phyloP scores from a whole-genome alignment of 1,140 invertebrate genomes.

The Coelopa frigida region DNA sequence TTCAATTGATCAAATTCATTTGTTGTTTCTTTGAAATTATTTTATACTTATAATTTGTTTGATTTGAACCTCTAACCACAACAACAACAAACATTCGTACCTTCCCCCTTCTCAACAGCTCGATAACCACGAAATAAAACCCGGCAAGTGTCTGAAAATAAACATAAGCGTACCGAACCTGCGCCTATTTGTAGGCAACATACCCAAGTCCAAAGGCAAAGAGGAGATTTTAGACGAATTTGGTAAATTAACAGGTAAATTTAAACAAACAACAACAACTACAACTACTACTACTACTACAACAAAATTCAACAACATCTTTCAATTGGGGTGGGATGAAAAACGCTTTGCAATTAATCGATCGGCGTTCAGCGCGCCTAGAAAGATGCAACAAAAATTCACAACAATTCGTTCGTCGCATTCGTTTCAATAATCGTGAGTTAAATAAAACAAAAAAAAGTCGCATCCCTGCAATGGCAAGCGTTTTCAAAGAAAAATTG shows the following conservation, averaged over 20 bases:
- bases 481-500: slow-evolving; percentile 21
- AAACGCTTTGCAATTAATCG: background rate
- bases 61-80: slow-evolving; percentile 19
- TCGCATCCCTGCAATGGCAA: background rate
- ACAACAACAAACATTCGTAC: background rate
- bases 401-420: no score
- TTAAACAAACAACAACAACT: slow-evolving; percentile 10
- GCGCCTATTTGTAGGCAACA: slow-evolving; percentile 99
- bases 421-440: no score
- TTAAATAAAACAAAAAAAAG: slow-evolving; percentile 3
- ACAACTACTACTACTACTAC: background rate
- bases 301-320: background rate
- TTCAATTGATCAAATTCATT: slow-evolving; percentile 20
- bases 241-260: slow-evolving; percentile 98
- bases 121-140: slow-evolving; percentile 99
- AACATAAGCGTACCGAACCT: slow-evolving; percentile 99
- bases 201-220: slow-evolving; percentile 99
- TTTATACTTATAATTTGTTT: slow-evolving; percentile 11
- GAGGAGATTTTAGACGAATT: slow-evolving; percentile 99
- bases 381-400: background rate
- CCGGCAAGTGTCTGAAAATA: slow-evolving; percentile 98
- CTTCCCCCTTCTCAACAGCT: slow-evolving; percentile 81
- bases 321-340: slow-evolving; percentile 3
- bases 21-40: slow-evolving; percentile 22
- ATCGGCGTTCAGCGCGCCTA: background rate